Base-by-base conservation (phyloP, 2,797 vertebrate genomes). In the Bothrops alternatus region DNA sequence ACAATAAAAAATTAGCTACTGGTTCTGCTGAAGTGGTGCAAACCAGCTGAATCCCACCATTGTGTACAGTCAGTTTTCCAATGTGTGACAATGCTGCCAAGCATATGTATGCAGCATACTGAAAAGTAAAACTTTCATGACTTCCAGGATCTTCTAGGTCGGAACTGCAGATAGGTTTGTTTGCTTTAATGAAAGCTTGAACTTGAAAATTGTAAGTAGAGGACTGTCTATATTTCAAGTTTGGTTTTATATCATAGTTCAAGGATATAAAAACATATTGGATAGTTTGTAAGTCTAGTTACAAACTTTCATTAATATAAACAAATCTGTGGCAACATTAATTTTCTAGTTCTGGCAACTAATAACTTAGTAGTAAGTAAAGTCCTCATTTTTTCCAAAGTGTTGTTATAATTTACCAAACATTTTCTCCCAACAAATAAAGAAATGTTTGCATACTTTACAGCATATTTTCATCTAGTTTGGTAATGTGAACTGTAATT, bases 391-490 rank as follows among this genome's bases (percentile, higher is more conserved):
- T 94, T 78, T 82, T 93, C 73, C 91, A 50, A 90, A 90, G 90
- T 92, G 26, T 87, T 94, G 90, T 57, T 95, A 93, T 94, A 96
- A 94, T 92, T 89, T 94, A 7, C 78, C 94, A 89, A 90, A 85
- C 32, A 60, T 91, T 92, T 28, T 3, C 91, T 91, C 93, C 32
- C 85, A 93, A 3, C 3, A 69, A 86, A 82, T 91, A 61, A 0
- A 0, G 65, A 73, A 55, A 89, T 37, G 26, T 3, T 60, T 87
- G 10, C 55, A 90, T 88, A 91, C 88, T 53, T 65, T 60, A 1
- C 61, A 88, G 20, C 32, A 89, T 82, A 92, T 91, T 47, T 86
- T 58, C 6, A 10, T 87, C 90, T 57, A 3, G 37, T 89, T 65
- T 26, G 85, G 20, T 55, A 86, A 55, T 89, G 13, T 60, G 37